phyloP scores from a whole-genome alignment of 2,797 vertebrate genomes.

The Coreius guichenoti region DNA sequence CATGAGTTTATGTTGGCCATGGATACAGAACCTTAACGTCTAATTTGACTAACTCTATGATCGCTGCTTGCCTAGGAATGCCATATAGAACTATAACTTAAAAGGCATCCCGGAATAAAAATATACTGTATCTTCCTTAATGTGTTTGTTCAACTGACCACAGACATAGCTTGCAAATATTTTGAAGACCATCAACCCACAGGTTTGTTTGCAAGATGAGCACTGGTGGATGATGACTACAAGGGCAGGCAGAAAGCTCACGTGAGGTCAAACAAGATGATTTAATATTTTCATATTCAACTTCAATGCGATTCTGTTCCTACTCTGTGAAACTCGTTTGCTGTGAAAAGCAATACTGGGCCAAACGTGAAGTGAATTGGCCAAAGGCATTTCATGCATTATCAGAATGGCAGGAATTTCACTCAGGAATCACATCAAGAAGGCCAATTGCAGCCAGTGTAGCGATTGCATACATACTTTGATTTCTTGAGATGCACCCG shows the following conservation, averaged over 20 bases:
- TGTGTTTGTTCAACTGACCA: slow-evolving; percentile 65
- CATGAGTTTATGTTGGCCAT: slow-evolving; percentile 35
- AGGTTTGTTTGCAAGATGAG: slow-evolving; percentile 33
- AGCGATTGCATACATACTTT: slow-evolving; percentile 50
- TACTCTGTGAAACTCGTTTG: slow-evolving; percentile 73
- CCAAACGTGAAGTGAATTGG: slow-evolving; percentile 56
- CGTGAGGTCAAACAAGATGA: slow-evolving; percentile 37
- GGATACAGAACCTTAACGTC: slow-evolving; percentile 24
- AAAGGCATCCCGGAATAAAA: slow-evolving; percentile 28
- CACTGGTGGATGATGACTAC: slow-evolving; percentile 13
- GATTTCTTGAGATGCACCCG: slow-evolving; percentile 24
- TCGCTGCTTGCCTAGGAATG: slow-evolving; percentile 22
- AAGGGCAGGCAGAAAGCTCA: slow-evolving; percentile 15
- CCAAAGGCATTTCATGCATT: slow-evolving; percentile 70
- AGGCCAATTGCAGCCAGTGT: slow-evolving; percentile 71
- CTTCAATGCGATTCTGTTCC: slow-evolving; percentile 26
- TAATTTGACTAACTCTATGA: slow-evolving; percentile 36
- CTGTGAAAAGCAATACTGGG: slow-evolving; percentile 52
- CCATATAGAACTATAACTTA: slow-evolving; percentile 26
- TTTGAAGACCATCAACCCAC: slow-evolving; percentile 14
- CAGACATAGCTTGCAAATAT: slow-evolving; percentile 43
- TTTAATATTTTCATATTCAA: slow-evolving; percentile 27
- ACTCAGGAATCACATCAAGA: slow-evolving; percentile 70
- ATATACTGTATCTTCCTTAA: slow-evolving; percentile 55
- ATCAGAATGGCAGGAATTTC: slow-evolving; percentile 78